A percentile compares a stretch with the other conserved stretches of the same genome.
Evolutionary conservation across 2,888 invertebrate genomes (phyloP).

Genomic region (Octodonta nipae): DNA sequence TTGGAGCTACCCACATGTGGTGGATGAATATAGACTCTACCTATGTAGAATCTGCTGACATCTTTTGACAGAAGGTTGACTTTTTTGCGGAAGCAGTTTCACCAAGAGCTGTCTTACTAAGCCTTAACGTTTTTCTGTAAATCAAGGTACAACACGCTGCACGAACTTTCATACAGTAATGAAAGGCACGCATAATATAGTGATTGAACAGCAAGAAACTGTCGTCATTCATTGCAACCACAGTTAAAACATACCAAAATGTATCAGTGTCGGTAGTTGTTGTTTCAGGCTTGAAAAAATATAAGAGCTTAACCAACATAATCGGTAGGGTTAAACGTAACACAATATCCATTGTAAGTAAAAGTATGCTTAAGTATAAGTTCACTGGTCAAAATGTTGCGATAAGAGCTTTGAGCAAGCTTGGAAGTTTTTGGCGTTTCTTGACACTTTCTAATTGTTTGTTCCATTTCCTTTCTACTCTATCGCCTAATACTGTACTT

Average conservation of each 20-base stretch:
- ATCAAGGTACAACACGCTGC: slow-evolving; percentile 71
- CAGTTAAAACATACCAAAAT: slow-evolving; percentile 33
- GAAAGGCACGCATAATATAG: slow-evolving; percentile 52
- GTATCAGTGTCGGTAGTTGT: slow-evolving; percentile 44
- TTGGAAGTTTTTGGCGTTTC: slow-evolving; percentile 45
- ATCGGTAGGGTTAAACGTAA: slow-evolving; percentile 52
- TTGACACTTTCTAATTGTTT: slow-evolving; percentile 46
- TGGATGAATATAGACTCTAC: slow-evolving; percentile 71
- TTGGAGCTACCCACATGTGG: slow-evolving; percentile 77
- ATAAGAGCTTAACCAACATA: slow-evolving; percentile 48
- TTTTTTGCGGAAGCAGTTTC: slow-evolving; percentile 72
- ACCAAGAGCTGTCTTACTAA: slow-evolving; percentile 57
- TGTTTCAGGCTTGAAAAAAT: slow-evolving; percentile 46
- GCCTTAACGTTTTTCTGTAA: slow-evolving; percentile 65
- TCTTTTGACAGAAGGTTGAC: slow-evolving; percentile 90
- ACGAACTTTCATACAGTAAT: slow-evolving; percentile 68
- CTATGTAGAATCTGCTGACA: slow-evolving; percentile 80
- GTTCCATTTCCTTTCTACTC: slow-evolving; percentile 61
- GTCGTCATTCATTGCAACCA: slow-evolving; percentile 42
- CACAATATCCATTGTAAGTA: slow-evolving; percentile 45
- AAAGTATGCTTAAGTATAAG: slow-evolving; percentile 45
- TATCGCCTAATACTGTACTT: too few relatives aligned
- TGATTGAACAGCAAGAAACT: slow-evolving; percentile 53
- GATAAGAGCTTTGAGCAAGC: slow-evolving; percentile 50
- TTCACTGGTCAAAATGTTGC: slow-evolving; percentile 57